Percentiles rank a stretch among this genome's conserved stretches.
Conservation (phyloP, 2,797 vertebrate genomes). For the Sphenopsis melanotis region DNA sequence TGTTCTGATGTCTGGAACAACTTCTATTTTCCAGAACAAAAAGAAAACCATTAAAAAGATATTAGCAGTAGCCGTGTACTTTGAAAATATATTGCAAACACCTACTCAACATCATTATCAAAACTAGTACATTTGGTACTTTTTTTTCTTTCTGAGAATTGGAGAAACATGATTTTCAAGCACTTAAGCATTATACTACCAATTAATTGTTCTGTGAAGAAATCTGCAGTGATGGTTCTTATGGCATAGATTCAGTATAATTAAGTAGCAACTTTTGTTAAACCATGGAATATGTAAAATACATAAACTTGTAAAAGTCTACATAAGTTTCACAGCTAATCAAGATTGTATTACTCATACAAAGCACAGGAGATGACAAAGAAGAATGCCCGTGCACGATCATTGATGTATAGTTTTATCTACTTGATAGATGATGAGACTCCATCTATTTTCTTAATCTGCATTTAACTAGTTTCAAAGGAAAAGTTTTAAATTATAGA, state of each 20-base stretch:
- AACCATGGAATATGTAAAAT: not conserved
- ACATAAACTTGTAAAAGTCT: not conserved
- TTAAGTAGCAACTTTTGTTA: not conserved
- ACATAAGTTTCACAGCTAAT: not conserved
- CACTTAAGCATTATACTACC: not conserved
- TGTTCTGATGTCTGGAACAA: not conserved
- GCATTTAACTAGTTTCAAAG: conserved; percentile 49
- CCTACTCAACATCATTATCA: not conserved
- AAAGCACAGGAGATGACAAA: not conserved
- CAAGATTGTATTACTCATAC: not conserved
- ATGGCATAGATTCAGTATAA: not conserved
- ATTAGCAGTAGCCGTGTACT: not conserved
- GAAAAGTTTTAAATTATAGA: conserved; percentile 52
- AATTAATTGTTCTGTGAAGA: not conserved
- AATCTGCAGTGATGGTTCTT: not conserved
- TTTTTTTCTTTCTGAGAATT: not conserved
- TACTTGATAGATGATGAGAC: not conserved
- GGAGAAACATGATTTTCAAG: not conserved
- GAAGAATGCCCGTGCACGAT: not conserved
- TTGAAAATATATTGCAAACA: not conserved
- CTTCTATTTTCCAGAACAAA: not conserved
- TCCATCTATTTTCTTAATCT: conserved; percentile 45
- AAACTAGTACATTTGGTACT: not conserved
- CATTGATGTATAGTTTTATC: conserved; percentile 34
- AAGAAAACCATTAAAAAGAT: not conserved